Percentiles rank a stretch among this genome's conserved stretches.
phyloP scores from a whole-genome alignment of 1,140 invertebrate genomes.

The Rhopalosiphum padi region DNA sequence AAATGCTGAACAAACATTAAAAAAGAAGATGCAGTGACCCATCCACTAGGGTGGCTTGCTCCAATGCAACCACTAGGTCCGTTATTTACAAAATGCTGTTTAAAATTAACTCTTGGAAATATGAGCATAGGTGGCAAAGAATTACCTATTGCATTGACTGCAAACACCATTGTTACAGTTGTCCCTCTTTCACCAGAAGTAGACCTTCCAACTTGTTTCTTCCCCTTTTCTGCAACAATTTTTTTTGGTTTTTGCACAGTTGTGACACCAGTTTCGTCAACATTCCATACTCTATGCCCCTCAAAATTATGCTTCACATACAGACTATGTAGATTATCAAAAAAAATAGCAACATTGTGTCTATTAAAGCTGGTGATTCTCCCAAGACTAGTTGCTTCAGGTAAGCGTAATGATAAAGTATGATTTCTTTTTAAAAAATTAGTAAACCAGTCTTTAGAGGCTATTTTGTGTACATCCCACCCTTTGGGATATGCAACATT shows the following conservation, averaged over 20 bases:
- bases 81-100: too few species aligned
- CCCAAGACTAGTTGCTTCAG: constrained; percentile 64
- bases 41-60: too few species aligned
- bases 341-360: constrained; percentile 63
- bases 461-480: constrained; percentile 62
- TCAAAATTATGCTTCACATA: neutral
- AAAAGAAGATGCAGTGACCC: too few species aligned
- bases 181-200: neutral
- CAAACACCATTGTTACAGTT: too few species aligned
- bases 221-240: constrained; percentile 61
- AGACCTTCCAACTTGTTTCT: constrained; percentile 61
- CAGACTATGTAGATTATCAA: constrained; percentile 61
- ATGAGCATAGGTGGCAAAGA: too few species aligned
- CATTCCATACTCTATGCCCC: constrained; percentile 21
- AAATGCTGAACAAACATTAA: constrained; percentile 58
- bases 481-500: constrained; percentile 60
- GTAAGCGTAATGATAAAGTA: constrained; percentile 62
- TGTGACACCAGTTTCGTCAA: constrained; percentile 63
- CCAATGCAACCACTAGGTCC: too few species aligned
- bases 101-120: too few species aligned
- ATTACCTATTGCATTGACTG: too few species aligned
- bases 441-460: constrained; percentile 63
- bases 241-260: constrained; percentile 63
- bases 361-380: constrained; percentile 65
- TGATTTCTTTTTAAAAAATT: constrained; percentile 62